Conservation (phyloP, 2,888 invertebrate species). For the Agrochola circellaris region DNA sequence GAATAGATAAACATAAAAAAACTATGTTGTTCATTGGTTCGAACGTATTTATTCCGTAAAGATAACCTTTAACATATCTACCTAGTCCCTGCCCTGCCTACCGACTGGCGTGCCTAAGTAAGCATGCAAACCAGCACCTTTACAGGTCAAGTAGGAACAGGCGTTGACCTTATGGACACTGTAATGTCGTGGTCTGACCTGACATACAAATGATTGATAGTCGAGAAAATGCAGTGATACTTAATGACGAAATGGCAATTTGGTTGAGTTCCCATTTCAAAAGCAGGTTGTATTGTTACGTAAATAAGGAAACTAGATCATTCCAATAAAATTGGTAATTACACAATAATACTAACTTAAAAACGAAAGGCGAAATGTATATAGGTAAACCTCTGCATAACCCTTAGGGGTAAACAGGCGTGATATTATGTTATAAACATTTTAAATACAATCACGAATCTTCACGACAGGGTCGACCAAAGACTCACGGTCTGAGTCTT, state of each 20-base stretch:
- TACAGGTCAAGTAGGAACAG: not conserved
- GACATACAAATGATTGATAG: slow-evolving; percentile 31
- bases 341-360: no score
- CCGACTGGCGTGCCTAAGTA: slow-evolving; percentile 1
- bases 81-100: not conserved
- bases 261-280: slow-evolving; percentile 1
- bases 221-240: slow-evolving; percentile 11
- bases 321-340: not conserved
- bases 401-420: no score
- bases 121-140: slow-evolving; percentile 2
- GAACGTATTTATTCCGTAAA: no score
- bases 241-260: not conserved
- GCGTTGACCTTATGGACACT: slow-evolving; percentile 19
- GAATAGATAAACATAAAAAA: no score
- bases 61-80: slow-evolving; percentile 16
- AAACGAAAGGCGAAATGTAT: not conserved
- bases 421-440: no score
- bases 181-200: slow-evolving; percentile 13
- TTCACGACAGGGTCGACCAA: no score
- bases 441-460: no score
- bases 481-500: no score
- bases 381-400: no score
- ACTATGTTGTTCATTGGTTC: no score
- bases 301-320: slow-evolving; percentile 1
- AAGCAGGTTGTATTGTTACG: not conserved